Evolutionary conservation across 2,888 invertebrate genomes (phyloP), one percentile per base, ranked within the genome.

Genomic region (Pammene fasciana): DNA sequence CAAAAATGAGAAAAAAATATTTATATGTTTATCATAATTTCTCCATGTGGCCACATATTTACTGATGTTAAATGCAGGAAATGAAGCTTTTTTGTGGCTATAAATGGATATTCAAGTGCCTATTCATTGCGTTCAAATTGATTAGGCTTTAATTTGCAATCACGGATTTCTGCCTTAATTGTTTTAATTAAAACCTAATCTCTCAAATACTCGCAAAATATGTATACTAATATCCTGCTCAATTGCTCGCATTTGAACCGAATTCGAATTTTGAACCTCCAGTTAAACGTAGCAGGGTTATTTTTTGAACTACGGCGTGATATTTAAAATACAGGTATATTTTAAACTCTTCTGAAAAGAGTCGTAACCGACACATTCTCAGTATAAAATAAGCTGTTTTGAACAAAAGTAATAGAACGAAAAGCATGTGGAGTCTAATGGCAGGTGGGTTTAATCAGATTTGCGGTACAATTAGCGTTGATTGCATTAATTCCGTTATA

Each of bases 181-280:
- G 67, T 56, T 68, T 68, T 64, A 50, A 64, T 62, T 62, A 57
- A 62, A 26, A 62, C 62, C 43, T 41, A 52, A 52, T 34, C 48
- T 18, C 48, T n/a, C 10, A 5, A 54, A 11, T 26, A 57, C 43
- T 56, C 18, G 0, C 54, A 43, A 14, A 62, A 8, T 50, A 13
- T 14, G 14, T 60, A 57, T 10, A 36, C 26, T 14, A 60, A 16
- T 36, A 8, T 18, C n/a, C n/a, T n/a, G n/a, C n/a, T n/a, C n/a
- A n/a, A n/a, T n/a, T n/a, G n/a, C n/a, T n/a, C n/a, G 10, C 14
- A 8, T 14, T 14, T 16, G 8, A 1, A 36, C 8, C 41, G 5
- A n/a, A 59, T 46, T 46, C 46, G 13, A 3, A 61, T 38, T 61
- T 48, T 52, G 6, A 52, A 41, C 10, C 26, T 18, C 26, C 16